Evolutionary conservation across 2,113 vertebrate genomes (phyloP).

Genomic region (Odocoileus hemionus): DNA sequence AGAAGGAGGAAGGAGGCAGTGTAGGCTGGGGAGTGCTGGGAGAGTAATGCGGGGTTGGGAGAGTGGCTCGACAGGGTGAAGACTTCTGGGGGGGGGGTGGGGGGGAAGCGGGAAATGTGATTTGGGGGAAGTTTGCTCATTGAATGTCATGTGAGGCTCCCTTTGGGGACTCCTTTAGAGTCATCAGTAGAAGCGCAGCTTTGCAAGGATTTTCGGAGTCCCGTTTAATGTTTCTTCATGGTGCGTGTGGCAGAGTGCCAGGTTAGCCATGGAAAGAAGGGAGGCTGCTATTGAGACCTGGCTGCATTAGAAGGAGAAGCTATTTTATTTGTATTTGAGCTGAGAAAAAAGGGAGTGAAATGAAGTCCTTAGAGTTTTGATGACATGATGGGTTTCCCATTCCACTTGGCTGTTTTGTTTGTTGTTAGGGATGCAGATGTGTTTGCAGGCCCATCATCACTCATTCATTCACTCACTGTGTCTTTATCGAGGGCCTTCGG

Average conservation of each 20-base stretch:
- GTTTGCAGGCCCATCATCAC: not conserved
- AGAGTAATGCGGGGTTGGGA: rapidly evolving
- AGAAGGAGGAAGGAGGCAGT: rapidly evolving
- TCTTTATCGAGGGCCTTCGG: not conserved
- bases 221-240: not conserved
- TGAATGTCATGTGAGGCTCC: not conserved
- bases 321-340: not conserved
- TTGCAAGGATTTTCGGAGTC: not conserved
- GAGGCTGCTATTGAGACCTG: not conserved
- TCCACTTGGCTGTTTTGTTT: not conserved
- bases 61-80: not conserved
- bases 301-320: not conserved
- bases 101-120: not conserved
- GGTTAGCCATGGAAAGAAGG: not conserved
- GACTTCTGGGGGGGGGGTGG: not conserved
- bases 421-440: not conserved
- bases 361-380: not conserved
- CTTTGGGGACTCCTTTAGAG: not conserved
- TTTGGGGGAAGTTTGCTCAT: not conserved
- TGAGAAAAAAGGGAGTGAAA: not conserved
- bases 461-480: not conserved
- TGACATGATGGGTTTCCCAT: not conserved
- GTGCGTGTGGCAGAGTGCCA: not conserved
- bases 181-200: not conserved
- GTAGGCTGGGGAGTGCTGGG: not conserved